Base-by-base conservation (phyloP, 2,888 invertebrate genomes). In the Calameuta pallipes region DNA sequence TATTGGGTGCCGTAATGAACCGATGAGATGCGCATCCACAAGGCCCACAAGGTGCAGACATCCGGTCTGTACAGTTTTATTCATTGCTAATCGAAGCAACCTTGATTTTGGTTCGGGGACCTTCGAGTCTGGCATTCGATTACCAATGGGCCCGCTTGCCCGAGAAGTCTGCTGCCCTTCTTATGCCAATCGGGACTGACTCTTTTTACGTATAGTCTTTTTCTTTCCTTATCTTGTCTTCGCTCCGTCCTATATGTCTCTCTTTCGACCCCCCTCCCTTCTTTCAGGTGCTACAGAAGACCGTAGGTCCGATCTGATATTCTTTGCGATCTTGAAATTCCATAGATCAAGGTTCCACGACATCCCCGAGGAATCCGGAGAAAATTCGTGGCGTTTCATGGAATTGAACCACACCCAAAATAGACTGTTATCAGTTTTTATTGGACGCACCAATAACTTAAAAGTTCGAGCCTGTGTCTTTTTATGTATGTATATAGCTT, bases 21-120 rank as follows among this genome's bases (percentile, higher is more conserved):
- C 6, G 56, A 23, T 9, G 23, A 6, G 56, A 56, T 23, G 56
- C 56, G 56, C 56, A 56, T 56, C 23, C 9, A 56, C 23, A 56
- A 2, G 23, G 9, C 9, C 23, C 56, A 56, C 56, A 33, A 74
- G 74, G 36, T 35, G 74, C 74, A 74, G 36, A 74, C 74, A 74
- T 74, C 74, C 74, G 74, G 74, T 74, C 34, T 71, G 23, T 31
- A 30, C 74, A 36, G 13, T 35, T 35, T 74, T 74, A 75, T 74
- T 76, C 79, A 75, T 78, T 78, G 79, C 74, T 76, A 75, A 78
- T 75, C 81, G 80, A 81, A 78, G 79, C 80, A 86, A 81, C 85
- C 84, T 85, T 85, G 85, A 83, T 86, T 86, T 86, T 80, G 82
- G 84, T 56, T 56, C 79, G 83, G 56, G 80, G 83, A 80, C 84